Evolutionary conservation across 2,113 vertebrate genomes (phyloP).

Genomic region (Phrynosoma platyrhinos): DNA sequence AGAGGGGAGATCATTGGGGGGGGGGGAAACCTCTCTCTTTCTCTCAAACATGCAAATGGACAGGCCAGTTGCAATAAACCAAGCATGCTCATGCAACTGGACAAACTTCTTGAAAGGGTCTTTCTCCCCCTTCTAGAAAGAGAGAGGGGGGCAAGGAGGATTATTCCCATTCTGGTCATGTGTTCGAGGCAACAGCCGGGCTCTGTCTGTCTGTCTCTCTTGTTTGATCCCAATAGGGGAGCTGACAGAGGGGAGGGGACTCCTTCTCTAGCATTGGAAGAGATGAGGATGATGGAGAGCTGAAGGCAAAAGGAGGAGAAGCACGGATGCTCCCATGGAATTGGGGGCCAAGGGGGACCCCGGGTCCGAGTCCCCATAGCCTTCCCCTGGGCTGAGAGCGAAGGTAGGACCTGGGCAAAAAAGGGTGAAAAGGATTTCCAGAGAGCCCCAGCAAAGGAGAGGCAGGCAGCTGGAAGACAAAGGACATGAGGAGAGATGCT

Average conservation of each 20-base stretch:
- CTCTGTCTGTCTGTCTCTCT: constrained; percentile 1
- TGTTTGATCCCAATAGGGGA: constrained; percentile 28
- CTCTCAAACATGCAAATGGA: neutral
- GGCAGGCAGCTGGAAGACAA: constrained; percentile 1
- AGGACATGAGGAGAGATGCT: neutral
- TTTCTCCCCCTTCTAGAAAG: too few relatives aligned
- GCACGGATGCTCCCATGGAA: neutral
- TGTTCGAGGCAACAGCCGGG: constrained; percentile 43
- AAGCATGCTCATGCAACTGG: neutral
- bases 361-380: neutral
- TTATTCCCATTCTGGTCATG: constrained; percentile 57
- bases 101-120: constrained; percentile 2
- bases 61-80: too few relatives aligned
- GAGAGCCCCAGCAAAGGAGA: neutral
- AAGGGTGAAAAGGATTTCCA: neutral
- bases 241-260: constrained; percentile 28
- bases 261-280: neutral
- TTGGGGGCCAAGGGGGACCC: neutral
- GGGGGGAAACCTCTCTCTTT: too few relatives aligned
- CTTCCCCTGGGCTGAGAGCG: neutral
- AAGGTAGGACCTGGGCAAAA: constrained; percentile 57
- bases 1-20: too few relatives aligned
- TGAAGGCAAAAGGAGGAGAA: constrained; percentile 9
- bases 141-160: neutral
- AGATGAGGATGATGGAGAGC: neutral